Percentiles rank a stretch among this genome's conserved stretches.
phyloP scores from a whole-genome alignment of 2,888 invertebrate species.

The Nemurella pictetii region DNA sequence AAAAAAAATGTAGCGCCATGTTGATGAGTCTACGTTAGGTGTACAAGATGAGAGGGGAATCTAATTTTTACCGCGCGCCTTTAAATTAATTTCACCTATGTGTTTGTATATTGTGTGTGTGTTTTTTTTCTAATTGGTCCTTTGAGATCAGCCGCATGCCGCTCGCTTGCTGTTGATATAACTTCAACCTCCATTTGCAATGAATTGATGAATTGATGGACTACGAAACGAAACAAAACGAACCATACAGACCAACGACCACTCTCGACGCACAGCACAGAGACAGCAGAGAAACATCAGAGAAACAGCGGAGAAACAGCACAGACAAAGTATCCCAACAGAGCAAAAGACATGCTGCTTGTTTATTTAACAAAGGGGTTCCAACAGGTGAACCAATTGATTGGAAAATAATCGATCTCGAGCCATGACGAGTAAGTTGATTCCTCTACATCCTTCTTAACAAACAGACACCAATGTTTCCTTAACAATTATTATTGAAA shows the following conservation, averaged over 20 bases:
- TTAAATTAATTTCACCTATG: constrained; percentile 26
- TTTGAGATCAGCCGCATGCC: not conserved
- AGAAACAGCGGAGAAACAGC: too few species aligned
- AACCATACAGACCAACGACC: too few species aligned
- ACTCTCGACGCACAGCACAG: not conserved
- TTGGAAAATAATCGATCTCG: constrained; percentile 38
- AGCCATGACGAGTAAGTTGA: constrained; percentile 32
- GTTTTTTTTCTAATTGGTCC: constrained; percentile 28
- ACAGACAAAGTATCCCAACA: not conserved
- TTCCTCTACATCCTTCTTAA: constrained; percentile 14
- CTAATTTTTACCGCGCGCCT: not conserved
- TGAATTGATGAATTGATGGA: constrained; percentile 11
- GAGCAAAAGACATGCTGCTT: constrained; percentile 16
- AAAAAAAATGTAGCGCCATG: not conserved
- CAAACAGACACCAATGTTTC: constrained; percentile 1
- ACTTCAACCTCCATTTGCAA: constrained; percentile 12
- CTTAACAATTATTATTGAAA: constrained; percentile 22
- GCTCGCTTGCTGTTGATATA: not conserved
- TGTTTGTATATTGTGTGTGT: not conserved
- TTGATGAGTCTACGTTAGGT: not conserved
- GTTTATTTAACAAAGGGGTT: constrained; percentile 32
- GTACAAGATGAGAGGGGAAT: not conserved
- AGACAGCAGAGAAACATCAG: too few species aligned
- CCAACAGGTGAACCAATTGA: constrained; percentile 35
- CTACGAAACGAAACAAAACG: too few species aligned